A percentile compares a stretch with the other conserved stretches of the same genome.
Evolutionary conservation across 1,140 invertebrate genomes (phyloP).

Genomic region (Lerema accius): DNA sequence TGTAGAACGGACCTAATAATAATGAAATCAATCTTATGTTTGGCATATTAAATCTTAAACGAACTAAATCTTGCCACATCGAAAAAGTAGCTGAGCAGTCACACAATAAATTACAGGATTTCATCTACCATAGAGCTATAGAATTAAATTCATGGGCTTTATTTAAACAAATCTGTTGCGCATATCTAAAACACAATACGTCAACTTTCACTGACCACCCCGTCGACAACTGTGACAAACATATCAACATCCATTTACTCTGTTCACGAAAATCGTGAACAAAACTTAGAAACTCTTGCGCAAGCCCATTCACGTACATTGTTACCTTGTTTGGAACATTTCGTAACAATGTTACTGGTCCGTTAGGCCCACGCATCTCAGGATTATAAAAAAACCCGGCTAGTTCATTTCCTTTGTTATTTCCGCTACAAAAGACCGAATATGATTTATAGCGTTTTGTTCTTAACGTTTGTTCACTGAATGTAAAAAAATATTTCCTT

Average conservation of each 20-base stretch:
- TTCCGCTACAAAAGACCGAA: conserved; percentile 55
- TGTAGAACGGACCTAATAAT: too few relatives aligned
- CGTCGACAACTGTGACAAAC: conserved; percentile 46
- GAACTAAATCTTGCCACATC: too few relatives aligned
- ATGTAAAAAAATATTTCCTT: conserved; percentile 24
- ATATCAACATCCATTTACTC: conserved; percentile 48
- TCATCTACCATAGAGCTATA: conserved; percentile 4
- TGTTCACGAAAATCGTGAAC: conserved; percentile 63
- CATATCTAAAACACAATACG: conserved; percentile 43
- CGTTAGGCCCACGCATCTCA: conserved; percentile 65
- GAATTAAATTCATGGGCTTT: conserved; percentile 23
- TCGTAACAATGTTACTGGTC: conserved; percentile 57
- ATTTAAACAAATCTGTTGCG: conserved; percentile 32
- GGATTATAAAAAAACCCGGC: conserved; percentile 54
- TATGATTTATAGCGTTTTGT: conserved; percentile 65
- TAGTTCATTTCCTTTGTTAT: conserved; percentile 63
- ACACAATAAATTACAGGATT: conserved; percentile 9
- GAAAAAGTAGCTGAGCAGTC: too few relatives aligned
- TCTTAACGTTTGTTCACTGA: conserved; percentile 28
- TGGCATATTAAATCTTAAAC: too few relatives aligned
- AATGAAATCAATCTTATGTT: too few relatives aligned
- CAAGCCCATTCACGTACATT: conserved; percentile 68
- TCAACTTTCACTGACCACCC: conserved; percentile 50
- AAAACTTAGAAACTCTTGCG: conserved; percentile 63
- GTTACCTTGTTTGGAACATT: conserved; percentile 60